phyloP scores from a whole-genome alignment of 1,140 invertebrate genomes.

The Drosophila fuyamai region DNA sequence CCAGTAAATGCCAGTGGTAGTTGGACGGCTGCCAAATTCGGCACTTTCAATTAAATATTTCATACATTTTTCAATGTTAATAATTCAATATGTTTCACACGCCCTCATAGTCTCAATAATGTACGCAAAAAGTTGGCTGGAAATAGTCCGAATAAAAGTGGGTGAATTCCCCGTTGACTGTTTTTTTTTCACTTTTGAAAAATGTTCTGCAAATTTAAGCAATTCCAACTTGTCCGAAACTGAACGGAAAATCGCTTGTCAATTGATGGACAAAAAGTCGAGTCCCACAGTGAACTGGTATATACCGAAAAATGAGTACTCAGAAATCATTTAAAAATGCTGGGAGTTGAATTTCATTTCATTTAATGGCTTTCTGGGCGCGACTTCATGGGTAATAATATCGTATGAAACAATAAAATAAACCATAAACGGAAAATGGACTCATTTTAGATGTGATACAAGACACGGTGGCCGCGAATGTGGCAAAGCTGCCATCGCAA shows the following conservation, averaged over 20 bases:
- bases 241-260: constrained; percentile 42
- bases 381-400: constrained; percentile 23
- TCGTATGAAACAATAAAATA: constrained; percentile 47
- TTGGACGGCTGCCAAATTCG: constrained; percentile 34
- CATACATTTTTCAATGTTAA: constrained; percentile 50
- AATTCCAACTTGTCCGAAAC: constrained; percentile 45
- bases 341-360: constrained; percentile 13
- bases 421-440: constrained; percentile 19
- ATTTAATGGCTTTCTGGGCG: background rate
- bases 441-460: constrained; percentile 41
- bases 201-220: constrained; percentile 43
- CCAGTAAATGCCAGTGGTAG: constrained; percentile 6
- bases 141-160: constrained; percentile 15
- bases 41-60: constrained; percentile 70
- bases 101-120: constrained; percentile 62
- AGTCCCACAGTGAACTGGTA: constrained; percentile 17
- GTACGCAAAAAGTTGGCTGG: constrained; percentile 46
- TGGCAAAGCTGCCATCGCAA: constrained; percentile 25
- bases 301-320: background rate
- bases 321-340: constrained; percentile 11
- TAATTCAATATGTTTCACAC: constrained; percentile 69
- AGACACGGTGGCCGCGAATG: constrained; percentile 40
- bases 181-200: constrained; percentile 38
- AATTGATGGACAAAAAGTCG: constrained; percentile 16
- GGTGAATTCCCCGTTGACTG: constrained; percentile 3